Evolutionary conservation across 64 coral and sea anemone species (phyloP).

Genomic region (Montipora sp.): DNA sequence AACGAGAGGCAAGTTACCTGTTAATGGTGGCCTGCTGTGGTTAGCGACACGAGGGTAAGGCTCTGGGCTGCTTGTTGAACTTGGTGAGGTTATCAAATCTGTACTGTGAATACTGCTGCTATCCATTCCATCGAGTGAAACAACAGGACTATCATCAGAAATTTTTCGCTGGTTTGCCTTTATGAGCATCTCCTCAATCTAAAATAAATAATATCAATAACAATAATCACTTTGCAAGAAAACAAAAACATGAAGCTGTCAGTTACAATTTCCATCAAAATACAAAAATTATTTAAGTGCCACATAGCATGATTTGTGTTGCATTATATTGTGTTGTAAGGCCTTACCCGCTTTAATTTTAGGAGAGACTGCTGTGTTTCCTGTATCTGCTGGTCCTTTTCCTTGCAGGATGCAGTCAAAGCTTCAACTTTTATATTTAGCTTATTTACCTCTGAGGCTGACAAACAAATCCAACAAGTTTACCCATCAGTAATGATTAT

Average conservation of each 20-base stretch:
- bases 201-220: background rate
- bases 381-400: constrained; percentile 79
- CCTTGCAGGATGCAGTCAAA: constrained; percentile 73
- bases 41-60: background rate
- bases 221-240: too few species aligned
- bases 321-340: background rate
- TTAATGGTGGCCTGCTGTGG: background rate
- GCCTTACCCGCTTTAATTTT: constrained; percentile 78
- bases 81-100: constrained; percentile 46
- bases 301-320: too few species aligned
- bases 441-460: constrained; percentile 95
- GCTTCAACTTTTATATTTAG: constrained; percentile 91
- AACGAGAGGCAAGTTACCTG: background rate
- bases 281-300: background rate
- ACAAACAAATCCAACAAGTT: constrained; percentile 16
- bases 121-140: constrained; percentile 49
- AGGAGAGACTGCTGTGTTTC: constrained; percentile 69
- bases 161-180: constrained; percentile 48
- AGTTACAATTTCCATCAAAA: too few species aligned
- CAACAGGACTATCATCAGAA: constrained; percentile 58
- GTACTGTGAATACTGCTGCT: constrained; percentile 61
- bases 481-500: background rate
- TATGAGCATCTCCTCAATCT: constrained; percentile 75
- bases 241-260: too few species aligned
- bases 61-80: constrained; percentile 37